These are phyloP conservation scores for Holothuria leucospilota DNA, from an alignment of 53 echinoderm and acorn worm species.

Conservation along the genomic window DNA sequence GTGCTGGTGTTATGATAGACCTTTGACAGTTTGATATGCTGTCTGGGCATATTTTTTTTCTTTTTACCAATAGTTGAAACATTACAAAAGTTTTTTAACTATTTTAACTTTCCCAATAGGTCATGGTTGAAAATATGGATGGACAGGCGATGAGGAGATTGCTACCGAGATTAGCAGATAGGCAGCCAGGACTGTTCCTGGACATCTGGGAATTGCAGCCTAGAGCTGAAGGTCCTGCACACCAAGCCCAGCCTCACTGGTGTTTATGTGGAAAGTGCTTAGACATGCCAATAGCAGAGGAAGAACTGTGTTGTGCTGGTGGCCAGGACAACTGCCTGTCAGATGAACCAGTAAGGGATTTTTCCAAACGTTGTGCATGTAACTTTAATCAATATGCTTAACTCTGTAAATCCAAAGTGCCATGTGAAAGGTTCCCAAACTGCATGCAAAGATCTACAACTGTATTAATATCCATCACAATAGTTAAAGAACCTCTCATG, in stretches of 20 bases:
- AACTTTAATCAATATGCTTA: too few species aligned
- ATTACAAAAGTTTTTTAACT: too few species aligned
- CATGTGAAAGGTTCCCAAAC: too few species aligned
- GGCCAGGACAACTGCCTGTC: background rate
- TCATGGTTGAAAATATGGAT: background rate
- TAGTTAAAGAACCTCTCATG: too few species aligned
- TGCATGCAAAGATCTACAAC: too few species aligned
- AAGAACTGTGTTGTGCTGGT: background rate
- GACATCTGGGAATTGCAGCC: constrained; percentile 2
- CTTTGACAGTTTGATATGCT: too few species aligned
- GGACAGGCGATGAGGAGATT: background rate
- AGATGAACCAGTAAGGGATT: background rate
- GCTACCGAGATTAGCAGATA: background rate
- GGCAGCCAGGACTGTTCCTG: background rate
- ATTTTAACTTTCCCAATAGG: background rate
- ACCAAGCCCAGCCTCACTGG: background rate
- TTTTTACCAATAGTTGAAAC: too few species aligned
- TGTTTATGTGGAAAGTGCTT: background rate
- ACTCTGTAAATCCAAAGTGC: too few species aligned
- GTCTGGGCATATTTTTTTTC: too few species aligned
- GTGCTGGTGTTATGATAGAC: too few species aligned
- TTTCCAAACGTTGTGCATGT: too few species aligned
- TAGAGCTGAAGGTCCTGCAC: background rate
- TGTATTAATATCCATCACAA: too few species aligned
- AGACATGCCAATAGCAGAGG: background rate